These are phyloP conservation scores for Chrysodeixis includens DNA, from an alignment of 2,888 invertebrate species.

Conservation along the genomic window DNA sequence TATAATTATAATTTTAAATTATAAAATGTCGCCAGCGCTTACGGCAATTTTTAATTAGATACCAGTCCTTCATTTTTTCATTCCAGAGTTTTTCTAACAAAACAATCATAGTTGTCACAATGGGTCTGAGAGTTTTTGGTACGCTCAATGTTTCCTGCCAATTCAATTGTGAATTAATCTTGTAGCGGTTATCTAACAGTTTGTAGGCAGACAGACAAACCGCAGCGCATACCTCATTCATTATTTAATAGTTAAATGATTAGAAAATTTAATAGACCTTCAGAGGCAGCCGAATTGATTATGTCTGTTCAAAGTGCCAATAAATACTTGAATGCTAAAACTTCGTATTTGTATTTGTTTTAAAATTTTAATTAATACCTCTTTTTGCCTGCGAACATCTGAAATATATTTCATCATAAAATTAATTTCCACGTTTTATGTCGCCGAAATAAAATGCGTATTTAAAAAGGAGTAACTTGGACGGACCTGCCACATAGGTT, in stretches of 20 bases:
- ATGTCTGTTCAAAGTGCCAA: constrained; percentile 35
- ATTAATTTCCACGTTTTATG: constrained; percentile 21
- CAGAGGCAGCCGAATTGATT: constrained; percentile 38
- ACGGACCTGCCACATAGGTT: constrained; percentile 41
- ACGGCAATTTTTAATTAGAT: constrained; percentile 24
- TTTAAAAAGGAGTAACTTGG: constrained; percentile 19
- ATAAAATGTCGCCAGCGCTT: constrained; percentile 27
- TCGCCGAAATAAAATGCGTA: constrained; percentile 25
- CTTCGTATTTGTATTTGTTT: constrained; percentile 21
- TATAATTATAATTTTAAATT: constrained; percentile 28
- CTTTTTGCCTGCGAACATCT: neutral
- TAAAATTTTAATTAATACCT: constrained; percentile 28
- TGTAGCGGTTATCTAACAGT: constrained; percentile 49
- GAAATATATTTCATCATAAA: constrained; percentile 32
- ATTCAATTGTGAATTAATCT: constrained; percentile 58
- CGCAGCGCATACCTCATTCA: constrained; percentile 49
- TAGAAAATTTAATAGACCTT: constrained; percentile 47
- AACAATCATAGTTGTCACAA: constrained; percentile 49
- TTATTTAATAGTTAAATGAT: constrained; percentile 50
- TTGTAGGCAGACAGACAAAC: constrained; percentile 47
- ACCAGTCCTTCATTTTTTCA: constrained; percentile 35
- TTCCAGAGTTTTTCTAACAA: constrained; percentile 42
- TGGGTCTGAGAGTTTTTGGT: constrained; percentile 51
- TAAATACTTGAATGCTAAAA: constrained; percentile 40
- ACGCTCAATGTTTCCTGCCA: constrained; percentile 43